Evolutionary conservation across 2,797 vertebrate species (phyloP).

Genomic region (Pampus argenteus): DNA sequence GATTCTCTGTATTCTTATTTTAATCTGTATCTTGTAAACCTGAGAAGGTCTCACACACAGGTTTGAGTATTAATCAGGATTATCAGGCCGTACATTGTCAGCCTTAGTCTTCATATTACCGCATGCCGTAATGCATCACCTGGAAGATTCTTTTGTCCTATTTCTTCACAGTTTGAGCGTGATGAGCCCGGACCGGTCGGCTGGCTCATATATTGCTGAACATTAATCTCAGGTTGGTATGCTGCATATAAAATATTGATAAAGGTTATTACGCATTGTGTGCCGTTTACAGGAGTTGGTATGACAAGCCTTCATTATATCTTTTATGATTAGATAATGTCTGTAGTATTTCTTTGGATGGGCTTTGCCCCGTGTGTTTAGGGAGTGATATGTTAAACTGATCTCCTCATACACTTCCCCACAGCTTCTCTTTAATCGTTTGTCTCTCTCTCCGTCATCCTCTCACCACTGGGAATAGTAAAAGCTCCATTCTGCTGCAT

Average conservation of each 20-base stretch:
- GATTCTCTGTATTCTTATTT: not conserved
- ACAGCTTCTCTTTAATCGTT: slow-evolving; percentile 6
- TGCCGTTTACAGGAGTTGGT: slow-evolving; percentile 5
- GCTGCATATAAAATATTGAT: slow-evolving; percentile 46
- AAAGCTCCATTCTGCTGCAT: slow-evolving; percentile 13
- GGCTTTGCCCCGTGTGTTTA: slow-evolving; percentile 1
- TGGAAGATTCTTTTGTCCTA: not conserved
- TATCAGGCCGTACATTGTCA: not conserved
- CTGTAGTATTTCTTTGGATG: not conserved
- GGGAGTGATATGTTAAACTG: slow-evolving; percentile 15
- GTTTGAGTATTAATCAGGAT: not conserved
- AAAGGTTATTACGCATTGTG: slow-evolving; percentile 26
- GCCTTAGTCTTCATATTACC: not conserved
- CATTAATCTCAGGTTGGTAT: slow-evolving; percentile 14
- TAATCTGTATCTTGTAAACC: not conserved
- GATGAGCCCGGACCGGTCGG: not conserved
- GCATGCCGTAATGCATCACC: not conserved
- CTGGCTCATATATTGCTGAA: not conserved
- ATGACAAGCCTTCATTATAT: not conserved
- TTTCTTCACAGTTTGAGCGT: not conserved
- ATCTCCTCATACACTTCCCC: not conserved
- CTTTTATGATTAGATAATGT: slow-evolving; percentile 24
- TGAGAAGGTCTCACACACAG: not conserved
- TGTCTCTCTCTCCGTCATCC: slow-evolving; percentile 4
- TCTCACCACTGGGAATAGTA: not conserved